A percentile compares a stretch with the other conserved stretches of the same genome.
These are phyloP conservation scores for Phrynocephalus versicolor DNA, from an alignment of 2,113 vertebrate genomes.

Conservation along the genomic window DNA sequence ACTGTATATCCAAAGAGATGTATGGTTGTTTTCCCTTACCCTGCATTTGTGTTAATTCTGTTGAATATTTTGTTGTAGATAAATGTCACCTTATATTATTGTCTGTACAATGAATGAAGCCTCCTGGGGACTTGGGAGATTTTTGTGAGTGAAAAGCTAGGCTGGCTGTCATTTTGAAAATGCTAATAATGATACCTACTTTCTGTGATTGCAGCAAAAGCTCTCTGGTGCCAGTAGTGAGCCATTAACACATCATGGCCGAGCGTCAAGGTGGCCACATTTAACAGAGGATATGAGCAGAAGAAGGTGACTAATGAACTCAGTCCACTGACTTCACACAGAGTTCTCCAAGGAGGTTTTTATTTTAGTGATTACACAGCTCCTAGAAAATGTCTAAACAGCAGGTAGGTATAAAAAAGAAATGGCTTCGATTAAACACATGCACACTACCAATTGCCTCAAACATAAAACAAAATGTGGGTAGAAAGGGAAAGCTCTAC, in stretches of 20 bases:
- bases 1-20: background rate
- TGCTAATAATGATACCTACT: conserved; percentile 47
- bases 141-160: conserved; percentile 53
- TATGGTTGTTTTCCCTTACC: background rate
- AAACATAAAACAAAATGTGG: conserved; percentile 38
- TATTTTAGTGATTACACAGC: conserved; percentile 4
- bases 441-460: background rate
- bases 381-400: conserved; percentile 2
- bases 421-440: conserved; percentile 17
- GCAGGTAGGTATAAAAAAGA: conserved; percentile 6
- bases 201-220: conserved; percentile 47
- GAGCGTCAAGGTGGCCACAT: conserved; percentile 41
- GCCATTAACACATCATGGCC: conserved; percentile 39
- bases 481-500: conserved; percentile 18
- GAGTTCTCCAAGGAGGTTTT: background rate
- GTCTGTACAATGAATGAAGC: conserved; percentile 41
- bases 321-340: background rate
- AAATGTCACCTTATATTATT: conserved; percentile 42
- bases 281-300: background rate
- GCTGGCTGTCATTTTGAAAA: conserved; percentile 45
- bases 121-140: conserved; percentile 32
- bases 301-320: background rate
- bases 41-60: conserved; percentile 11
- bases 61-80: conserved; percentile 23
- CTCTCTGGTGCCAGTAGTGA: conserved; percentile 39